Evolutionary conservation across 2,797 vertebrate genomes (phyloP).

Genomic region (Paramormyrops hopkinsi): DNA sequence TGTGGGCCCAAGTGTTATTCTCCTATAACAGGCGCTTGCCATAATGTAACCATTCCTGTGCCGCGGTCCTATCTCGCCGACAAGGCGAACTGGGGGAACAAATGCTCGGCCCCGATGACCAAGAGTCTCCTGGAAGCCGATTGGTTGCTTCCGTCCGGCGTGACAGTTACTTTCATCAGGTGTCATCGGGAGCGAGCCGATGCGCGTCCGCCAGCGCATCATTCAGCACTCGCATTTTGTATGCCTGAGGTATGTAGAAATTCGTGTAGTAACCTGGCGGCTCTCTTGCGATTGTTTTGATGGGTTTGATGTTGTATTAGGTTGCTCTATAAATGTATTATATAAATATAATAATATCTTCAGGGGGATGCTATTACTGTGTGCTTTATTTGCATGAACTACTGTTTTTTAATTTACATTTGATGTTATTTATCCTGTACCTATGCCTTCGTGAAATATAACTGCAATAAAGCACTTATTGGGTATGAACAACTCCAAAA

Average conservation of each 20-base stretch:
- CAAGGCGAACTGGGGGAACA: not conserved
- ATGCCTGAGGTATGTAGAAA: not conserved
- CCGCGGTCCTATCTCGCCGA: not conserved
- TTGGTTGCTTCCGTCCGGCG: not conserved
- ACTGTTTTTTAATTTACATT: not conserved
- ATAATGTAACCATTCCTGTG: slow-evolving; percentile 8
- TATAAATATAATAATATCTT: not conserved
- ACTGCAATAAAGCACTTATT: not conserved
- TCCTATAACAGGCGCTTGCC: not conserved
- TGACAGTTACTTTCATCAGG: not conserved
- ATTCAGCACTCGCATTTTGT: not conserved
- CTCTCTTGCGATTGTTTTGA: not conserved
- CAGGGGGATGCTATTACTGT: not conserved
- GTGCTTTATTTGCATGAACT: not conserved
- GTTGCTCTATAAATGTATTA: not conserved
- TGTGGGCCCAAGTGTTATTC: not conserved
- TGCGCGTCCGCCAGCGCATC: not conserved
- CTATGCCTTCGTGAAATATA: not conserved
- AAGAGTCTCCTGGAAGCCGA: not conserved
- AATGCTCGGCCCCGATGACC: slow-evolving; percentile 16
- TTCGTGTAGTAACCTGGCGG: not conserved
- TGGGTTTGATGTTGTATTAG: not conserved
- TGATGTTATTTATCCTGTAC: not conserved
- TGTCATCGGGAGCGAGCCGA: not conserved
- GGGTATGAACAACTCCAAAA: not conserved